Conservation (phyloP, 2,888 invertebrate species). For the Drosophila ustulata region DNA sequence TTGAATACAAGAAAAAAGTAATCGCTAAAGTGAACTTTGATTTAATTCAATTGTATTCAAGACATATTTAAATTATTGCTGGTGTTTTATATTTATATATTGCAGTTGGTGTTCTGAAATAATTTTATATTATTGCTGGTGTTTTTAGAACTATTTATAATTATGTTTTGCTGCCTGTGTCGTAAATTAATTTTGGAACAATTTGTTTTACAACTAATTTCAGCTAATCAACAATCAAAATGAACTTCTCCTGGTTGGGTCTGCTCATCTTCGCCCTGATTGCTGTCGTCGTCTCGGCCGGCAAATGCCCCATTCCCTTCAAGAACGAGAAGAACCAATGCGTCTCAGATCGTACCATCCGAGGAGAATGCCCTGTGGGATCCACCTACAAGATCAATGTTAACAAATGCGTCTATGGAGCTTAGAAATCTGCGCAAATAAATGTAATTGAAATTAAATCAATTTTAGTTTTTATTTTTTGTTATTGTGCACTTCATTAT, state of each 20-base stretch:
- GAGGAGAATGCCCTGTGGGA: slow-evolving; percentile 78
- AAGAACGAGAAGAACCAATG: slow-evolving; percentile 58
- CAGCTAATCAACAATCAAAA: slow-evolving; percentile 39
- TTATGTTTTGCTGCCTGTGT: neutral
- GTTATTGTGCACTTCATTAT: slow-evolving; percentile 5
- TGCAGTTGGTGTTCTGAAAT: too few relatives aligned
- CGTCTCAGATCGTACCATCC: slow-evolving; percentile 73
- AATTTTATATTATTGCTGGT: too few relatives aligned
- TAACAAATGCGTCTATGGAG: slow-evolving; percentile 79
- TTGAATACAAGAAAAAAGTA: too few relatives aligned
- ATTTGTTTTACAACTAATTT: neutral
- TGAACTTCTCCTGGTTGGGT: slow-evolving; percentile 79
- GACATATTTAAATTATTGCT: too few relatives aligned
- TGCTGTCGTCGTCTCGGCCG: slow-evolving; percentile 66
- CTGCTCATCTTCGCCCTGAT: slow-evolving; percentile 76
- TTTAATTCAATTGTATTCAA: too few relatives aligned
- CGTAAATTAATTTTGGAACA: neutral
- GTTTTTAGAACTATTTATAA: neutral
- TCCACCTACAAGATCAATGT: slow-evolving; percentile 71
- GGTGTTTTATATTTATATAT: too few relatives aligned
- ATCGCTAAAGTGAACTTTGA: too few relatives aligned
- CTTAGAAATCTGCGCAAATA: slow-evolving; percentile 7
- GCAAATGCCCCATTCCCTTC: slow-evolving; percentile 70
- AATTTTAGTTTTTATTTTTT: slow-evolving; percentile 25
- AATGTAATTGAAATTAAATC: slow-evolving; percentile 28